Evolutionary conservation across 1,140 invertebrate species (phyloP), one percentile per base, ranked within the genome.

Genomic region (Zelostemma sp.): DNA sequence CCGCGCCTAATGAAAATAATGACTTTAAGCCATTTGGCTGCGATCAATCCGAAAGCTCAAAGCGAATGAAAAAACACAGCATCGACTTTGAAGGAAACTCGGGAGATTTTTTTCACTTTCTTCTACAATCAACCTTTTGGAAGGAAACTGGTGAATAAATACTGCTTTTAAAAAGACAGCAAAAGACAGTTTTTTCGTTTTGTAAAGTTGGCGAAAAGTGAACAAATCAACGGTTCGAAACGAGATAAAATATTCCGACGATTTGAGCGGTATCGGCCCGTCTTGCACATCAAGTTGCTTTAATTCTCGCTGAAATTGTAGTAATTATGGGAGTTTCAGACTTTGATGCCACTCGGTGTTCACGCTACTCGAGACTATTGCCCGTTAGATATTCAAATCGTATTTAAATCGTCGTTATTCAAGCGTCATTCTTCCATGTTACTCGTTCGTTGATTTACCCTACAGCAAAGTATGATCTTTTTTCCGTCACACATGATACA

Each of bases 1-100:
- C 75, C 68, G 73, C 68, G 68, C 67, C 78, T 81, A 81, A 81
- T 81, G 79, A 81, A 80, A 79, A 79, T 82, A 82, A 82, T 81
- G 77, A 69, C 77, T 76, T 82, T 82, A 81, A 82, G 81, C 76
- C 80, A 82, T 82, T 82, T 79, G 74, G 64, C 76, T 72, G 74
- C 58, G 73, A 77, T 72, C 76, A 78, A 76, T 80, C 76, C 72
- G 70, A 80, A 72, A 75, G 73, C 75, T 76, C 74, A 79, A 79
- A 80, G 77, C 72, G 69, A 74, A 78, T 79, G 71, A 72, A 79
- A 79, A 74, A 65, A 55, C 45, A 60, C 41, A 65, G 61, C 56
- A 67, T 69, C 31, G 66, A 45, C 14, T 53, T 59, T 33, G 55
- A 43, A 69, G 69, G 61, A 72, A 73, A 51, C 40, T 46, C n/a